These are phyloP conservation scores for Micrasema longulum DNA, from an alignment of 1,140 invertebrate species.

Conservation along the genomic window DNA sequence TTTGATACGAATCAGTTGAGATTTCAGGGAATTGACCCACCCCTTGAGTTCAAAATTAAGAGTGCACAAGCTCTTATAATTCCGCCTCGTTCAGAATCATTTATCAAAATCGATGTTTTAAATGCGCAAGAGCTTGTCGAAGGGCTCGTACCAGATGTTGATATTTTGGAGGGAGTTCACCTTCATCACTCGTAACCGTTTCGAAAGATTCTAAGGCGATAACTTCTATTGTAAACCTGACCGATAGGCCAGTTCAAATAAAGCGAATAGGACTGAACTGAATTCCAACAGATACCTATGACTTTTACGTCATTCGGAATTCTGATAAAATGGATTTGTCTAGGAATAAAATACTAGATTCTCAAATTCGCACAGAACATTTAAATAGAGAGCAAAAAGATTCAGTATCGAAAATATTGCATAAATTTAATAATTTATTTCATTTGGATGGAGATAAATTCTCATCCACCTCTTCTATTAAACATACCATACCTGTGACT, in stretches of 20 bases:
- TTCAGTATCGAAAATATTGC: not conserved
- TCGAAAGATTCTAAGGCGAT: not conserved
- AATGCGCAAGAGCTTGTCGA: no score
- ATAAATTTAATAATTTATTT: conserved; percentile 1
- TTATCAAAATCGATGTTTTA: not conserved
- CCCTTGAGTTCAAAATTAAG: not conserved
- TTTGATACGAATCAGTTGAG: not conserved
- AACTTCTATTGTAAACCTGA: not conserved
- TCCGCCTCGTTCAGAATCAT: conserved; percentile 1
- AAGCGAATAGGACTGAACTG: not conserved
- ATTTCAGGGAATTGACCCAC: not conserved
- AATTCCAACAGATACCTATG: not conserved
- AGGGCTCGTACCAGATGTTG: no score
- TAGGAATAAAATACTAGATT: not conserved
- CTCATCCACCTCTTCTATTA: not conserved
- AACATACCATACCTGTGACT: not conserved
- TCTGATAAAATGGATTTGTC: not conserved
- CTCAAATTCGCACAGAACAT: not conserved
- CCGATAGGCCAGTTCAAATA: not conserved
- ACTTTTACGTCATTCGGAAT: conserved; percentile 5
- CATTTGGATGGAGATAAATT: not conserved
- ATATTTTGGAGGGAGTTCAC: no score
- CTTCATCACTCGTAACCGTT: not conserved
- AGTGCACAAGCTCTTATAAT: not conserved
- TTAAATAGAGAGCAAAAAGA: not conserved